These are phyloP conservation scores for Cyprinella venusta DNA, from an alignment of 2,797 vertebrate genomes.

Conservation along the genomic window DNA sequence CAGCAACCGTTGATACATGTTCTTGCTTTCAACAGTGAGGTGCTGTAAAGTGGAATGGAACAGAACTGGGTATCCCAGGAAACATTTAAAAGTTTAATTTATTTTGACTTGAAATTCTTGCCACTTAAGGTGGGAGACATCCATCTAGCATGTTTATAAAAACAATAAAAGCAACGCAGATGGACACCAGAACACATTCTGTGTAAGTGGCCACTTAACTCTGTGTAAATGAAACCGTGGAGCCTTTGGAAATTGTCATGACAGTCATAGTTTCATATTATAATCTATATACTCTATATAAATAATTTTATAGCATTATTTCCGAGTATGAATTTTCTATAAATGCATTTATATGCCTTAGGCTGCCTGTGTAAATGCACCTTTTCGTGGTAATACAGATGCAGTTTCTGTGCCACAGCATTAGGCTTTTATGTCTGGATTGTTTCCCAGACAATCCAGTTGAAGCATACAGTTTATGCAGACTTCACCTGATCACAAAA, in stretches of 20 bases:
- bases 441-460: constrained; percentile 10
- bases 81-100: neutral
- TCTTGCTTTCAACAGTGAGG: neutral
- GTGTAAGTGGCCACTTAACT: neutral
- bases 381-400: neutral
- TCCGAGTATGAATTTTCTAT: neutral
- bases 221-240: neutral
- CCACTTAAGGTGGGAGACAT: neutral
- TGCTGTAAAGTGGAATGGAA: neutral
- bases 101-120: neutral
- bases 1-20: neutral
- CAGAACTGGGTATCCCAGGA: neutral
- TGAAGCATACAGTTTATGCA: neutral
- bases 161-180: neutral
- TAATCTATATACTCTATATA: neutral
- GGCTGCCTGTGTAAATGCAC: neutral
- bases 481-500: neutral
- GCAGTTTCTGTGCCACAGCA: neutral
- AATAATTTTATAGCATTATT: neutral
- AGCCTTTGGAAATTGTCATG: neutral
- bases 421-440: neutral
- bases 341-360: neutral
- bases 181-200: neutral
- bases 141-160: neutral
- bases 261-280: neutral